phyloP scores from a whole-genome alignment of 92 coral and sea anemone species.

The Epizoanthus ramosus region DNA sequence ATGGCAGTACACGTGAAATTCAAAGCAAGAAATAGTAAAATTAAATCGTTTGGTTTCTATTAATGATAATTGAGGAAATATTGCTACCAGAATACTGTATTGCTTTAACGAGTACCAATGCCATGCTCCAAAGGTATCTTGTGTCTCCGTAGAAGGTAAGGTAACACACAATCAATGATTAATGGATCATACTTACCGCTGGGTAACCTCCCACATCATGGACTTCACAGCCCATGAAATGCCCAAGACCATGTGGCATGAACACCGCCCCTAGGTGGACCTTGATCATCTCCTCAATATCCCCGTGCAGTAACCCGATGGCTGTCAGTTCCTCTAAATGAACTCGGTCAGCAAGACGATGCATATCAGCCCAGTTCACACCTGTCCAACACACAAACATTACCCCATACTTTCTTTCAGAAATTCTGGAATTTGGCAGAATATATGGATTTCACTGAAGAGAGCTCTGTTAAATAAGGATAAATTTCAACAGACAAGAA shows the following conservation, averaged over 20 bases:
- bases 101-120: too few species aligned
- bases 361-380: conserved; percentile 95
- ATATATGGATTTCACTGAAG: too few species aligned
- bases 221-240: conserved; percentile 90
- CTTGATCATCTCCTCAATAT: conserved; percentile 90
- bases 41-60: too few species aligned
- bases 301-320: conserved; percentile 80
- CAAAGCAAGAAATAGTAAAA: too few species aligned
- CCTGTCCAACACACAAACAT: conserved; percentile 50
- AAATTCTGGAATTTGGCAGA: too few species aligned
- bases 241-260: conserved; percentile 98
- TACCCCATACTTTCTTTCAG: too few species aligned
- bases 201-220: conserved; percentile 99
- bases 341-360: conserved; percentile 83
- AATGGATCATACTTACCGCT: conserved; percentile 56
- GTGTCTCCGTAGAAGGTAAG: not conserved
- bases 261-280: conserved; percentile 88
- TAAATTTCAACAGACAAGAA: too few species aligned
- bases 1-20: too few species aligned
- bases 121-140: too few species aligned
- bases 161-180: not conserved
- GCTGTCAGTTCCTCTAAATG: conserved; percentile 79
- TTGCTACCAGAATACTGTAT: too few species aligned
- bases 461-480: too few species aligned
- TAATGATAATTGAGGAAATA: too few species aligned